Evolutionary conservation across 2,888 invertebrate species (phyloP).

Genomic region (Limenitis camilla): DNA sequence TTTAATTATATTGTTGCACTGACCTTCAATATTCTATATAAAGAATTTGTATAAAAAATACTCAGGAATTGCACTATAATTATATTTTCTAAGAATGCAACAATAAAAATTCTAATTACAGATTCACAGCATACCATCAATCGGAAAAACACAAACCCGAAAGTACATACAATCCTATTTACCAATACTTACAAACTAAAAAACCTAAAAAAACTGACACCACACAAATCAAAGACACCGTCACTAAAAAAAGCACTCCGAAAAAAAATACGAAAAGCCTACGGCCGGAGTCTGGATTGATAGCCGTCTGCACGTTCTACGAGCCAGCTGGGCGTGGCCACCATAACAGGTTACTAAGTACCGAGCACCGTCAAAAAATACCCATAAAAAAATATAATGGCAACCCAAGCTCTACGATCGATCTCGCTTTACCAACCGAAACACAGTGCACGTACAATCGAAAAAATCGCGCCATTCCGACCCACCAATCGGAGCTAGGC

Average conservation of each 20-base stretch:
- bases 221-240: constrained; percentile 56
- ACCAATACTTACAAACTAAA: constrained; percentile 14
- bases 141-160: constrained; percentile 4
- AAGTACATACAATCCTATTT: constrained; percentile 2
- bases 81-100: constrained; percentile 4
- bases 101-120: constrained; percentile 2
- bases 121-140: neutral
- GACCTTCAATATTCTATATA: too few relatives aligned
- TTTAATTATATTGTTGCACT: too few relatives aligned
- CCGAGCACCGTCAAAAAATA: constrained; percentile 69
- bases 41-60: neutral
- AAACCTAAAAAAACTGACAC: constrained; percentile 34
- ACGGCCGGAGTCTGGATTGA: constrained; percentile 62
- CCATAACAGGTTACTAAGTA: constrained; percentile 68
- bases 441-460: constrained; percentile 54
- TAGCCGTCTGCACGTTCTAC: constrained; percentile 55
- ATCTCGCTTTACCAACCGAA: constrained; percentile 66
- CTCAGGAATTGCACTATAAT: neutral
- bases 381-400: constrained; percentile 73
- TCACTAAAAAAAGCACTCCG: constrained; percentile 54
- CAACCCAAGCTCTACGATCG: constrained; percentile 66
- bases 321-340: constrained; percentile 60
- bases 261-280: constrained; percentile 56
- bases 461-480: constrained; percentile 56
- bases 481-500: constrained; percentile 44